Evolutionary conservation across 2,113 vertebrate genomes (phyloP), one percentile per base, ranked within the genome.

Genomic region (Oryzias celebensis): DNA sequence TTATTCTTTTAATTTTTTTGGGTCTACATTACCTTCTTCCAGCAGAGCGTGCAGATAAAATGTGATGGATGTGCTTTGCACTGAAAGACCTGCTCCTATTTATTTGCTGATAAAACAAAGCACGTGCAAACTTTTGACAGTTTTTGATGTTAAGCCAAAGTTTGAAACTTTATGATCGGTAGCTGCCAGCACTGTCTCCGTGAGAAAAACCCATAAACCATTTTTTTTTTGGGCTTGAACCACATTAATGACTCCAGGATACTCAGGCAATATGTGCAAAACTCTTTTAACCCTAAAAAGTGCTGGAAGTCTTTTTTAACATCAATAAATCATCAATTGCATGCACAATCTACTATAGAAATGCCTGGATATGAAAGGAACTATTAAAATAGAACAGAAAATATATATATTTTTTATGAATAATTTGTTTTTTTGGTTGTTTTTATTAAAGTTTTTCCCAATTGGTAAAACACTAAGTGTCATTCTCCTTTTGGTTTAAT

Each of bases 51-150:
- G 44, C 55, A 56, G 4, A 62, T 60, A 47, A 71, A 48, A 36
- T 51, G 18, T 62, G 61, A 68, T 44, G 20, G 50, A 15, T 77
- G 68, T 69, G 73, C 71, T 61, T 52, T 42, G 55, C 16, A 23
- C 26, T 52, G 62, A 18, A 62, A 51, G 73, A 77, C 73, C 62
- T 57, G n/a, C 70, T 65, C 73, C 87, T 85, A 85, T 89, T 87
- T 91, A 90, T 90, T 77, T 61, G 61, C 78, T 63, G 52, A 36
- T 36, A 43, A 49, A 82, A 84, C 54, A 69, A 76, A 71, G 80
- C 68, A 41, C 0, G 16, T 52, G 52, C 70, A 56, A 64, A 65
- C 31, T n/a, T 57, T 54, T 82, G 77, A 84, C 83, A 83, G 71
- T 16, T 43, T 13, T 75, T 89, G 81, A 73, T 70, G 15, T 48